phyloP scores from a whole-genome alignment of 2,888 invertebrate species.

The Tachina fera region DNA sequence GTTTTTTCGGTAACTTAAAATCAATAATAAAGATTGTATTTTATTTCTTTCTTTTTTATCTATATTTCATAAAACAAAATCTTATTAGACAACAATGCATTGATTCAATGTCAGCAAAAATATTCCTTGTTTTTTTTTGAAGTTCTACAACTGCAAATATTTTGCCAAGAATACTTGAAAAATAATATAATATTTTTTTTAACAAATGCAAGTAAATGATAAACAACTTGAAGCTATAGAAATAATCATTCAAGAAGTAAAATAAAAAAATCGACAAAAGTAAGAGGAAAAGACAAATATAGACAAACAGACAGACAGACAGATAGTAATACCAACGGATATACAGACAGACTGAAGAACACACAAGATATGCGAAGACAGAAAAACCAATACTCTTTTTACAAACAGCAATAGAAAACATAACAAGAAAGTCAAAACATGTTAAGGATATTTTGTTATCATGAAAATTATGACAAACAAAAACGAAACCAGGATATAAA shows the following conservation, averaged over 20 bases:
- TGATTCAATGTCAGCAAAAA: conserved; percentile 60
- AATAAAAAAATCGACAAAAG: not conserved
- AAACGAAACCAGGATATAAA: conserved; percentile 14
- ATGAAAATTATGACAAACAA: conserved; percentile 61
- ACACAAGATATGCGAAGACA: conserved; percentile 39
- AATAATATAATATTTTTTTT: not conserved
- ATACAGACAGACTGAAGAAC: conserved; percentile 8
- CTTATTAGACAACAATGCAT: conserved; percentile 53
- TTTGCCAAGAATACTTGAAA: conserved; percentile 21
- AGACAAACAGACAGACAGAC: not conserved
- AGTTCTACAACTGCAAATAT: not conserved
- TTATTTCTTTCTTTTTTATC: not conserved
- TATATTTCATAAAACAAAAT: conserved; percentile 2
- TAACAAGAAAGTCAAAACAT: conserved; percentile 3
- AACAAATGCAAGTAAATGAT: conserved; percentile 38
- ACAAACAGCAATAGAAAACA: not conserved
- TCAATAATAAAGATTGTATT: conserved; percentile 39
- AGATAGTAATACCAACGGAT: no score
- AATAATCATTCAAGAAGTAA: not conserved
- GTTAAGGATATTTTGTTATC: conserved; percentile 49
- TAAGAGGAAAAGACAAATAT: conserved; percentile 8
- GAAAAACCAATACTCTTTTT: conserved; percentile 7
- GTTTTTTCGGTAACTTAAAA: conserved; percentile 17
- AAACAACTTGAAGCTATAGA: conserved; percentile 44
- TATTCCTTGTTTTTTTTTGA: not conserved